Evolutionary conservation across 2,113 vertebrate genomes (phyloP).

Genomic region (Hirundichthys speculiger): DNA sequence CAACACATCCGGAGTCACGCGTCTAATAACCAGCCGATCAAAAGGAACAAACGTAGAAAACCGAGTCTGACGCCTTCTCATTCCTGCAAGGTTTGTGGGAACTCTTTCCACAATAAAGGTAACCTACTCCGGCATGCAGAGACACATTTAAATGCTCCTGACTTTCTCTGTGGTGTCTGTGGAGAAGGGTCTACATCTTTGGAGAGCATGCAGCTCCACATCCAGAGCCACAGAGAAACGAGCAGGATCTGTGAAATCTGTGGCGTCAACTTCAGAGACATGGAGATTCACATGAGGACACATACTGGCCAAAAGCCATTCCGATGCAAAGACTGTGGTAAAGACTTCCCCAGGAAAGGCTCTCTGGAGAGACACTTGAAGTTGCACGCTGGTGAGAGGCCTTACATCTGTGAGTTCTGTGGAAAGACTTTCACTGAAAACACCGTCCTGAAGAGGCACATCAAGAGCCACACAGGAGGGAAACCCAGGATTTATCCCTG

Average conservation of each 20-base stretch:
- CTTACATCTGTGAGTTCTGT: constrained; percentile 65
- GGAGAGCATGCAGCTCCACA: constrained; percentile 53
- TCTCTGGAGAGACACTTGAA: constrained; percentile 66
- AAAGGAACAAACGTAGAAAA: constrained; percentile 19
- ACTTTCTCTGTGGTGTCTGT: constrained; percentile 48
- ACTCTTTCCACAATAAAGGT: constrained; percentile 53
- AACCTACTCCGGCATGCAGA: constrained; percentile 63
- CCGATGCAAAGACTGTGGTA: constrained; percentile 60
- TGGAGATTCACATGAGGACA: constrained; percentile 62
- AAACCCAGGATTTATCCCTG: constrained; percentile 55
- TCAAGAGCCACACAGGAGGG: constrained; percentile 59
- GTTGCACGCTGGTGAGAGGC: constrained; percentile 53
- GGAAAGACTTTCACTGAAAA: constrained; percentile 65
- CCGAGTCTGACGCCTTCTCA: constrained; percentile 31
- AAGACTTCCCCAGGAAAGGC: constrained; percentile 64
- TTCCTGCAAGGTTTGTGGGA: constrained; percentile 54
- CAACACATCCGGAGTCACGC: constrained; percentile 29
- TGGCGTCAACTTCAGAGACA: constrained; percentile 57
- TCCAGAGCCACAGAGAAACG: constrained; percentile 58
- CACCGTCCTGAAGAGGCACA: constrained; percentile 66
- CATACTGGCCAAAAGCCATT: constrained; percentile 61
- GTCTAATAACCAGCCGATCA: fast-evolving
- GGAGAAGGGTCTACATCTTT: constrained; percentile 42
- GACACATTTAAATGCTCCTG: constrained; percentile 26
- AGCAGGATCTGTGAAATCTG: constrained; percentile 70